Base-by-base conservation (phyloP, 2,888 invertebrate species). In the Capitulum mitella region DNA sequence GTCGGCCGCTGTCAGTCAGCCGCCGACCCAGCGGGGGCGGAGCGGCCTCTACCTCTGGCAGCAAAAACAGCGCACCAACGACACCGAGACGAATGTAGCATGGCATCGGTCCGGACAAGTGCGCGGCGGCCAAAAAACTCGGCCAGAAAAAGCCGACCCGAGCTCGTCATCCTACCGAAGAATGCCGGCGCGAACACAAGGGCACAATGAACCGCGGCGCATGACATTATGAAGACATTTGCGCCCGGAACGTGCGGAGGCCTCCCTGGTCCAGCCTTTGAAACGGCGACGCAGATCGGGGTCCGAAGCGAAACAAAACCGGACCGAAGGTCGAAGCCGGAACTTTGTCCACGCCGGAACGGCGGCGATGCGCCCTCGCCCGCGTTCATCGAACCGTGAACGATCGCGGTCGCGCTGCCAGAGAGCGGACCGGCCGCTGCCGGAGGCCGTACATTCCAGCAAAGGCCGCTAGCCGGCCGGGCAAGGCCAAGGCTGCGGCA, bases 381-480 rank as follows among this genome's bases (percentile, higher is more conserved):
- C 0, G 61, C 61, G 61, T 61, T 61, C 61, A 32, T 32, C 61
- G 61, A 61, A 61, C 61, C 61, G 61, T 16, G n/a, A 61, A 16
- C 51, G 51, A 54, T n/a, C 54, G 54, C 54, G 26, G 54, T n/a
- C 54, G n/a, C 1, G 26, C 22, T 22, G 54, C 54, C n/a, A n/a
- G 14, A 32, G 32, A 61, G 32, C 32, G 32, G 5, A 58, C 29
- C 0, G n/a, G n/a, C n/a, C 5, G 58, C 61, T 32, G 61, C 32
- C 12, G 32, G 61, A 29, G 61, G 32, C 61, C 12, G 32, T 32
- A 32, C 61, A 61, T 61, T 61, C 61, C 61, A 32, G n/a, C 61
- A 61, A 61, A 61, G 61, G 61, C 61, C 61, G 61, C 61, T n/a
- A 29, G 61, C 61, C 61, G 61, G 32, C 61, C 61, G 29, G 61